Evolutionary conservation across 2,797 vertebrate species (phyloP).

Genomic region (Hybognathus amarus): DNA sequence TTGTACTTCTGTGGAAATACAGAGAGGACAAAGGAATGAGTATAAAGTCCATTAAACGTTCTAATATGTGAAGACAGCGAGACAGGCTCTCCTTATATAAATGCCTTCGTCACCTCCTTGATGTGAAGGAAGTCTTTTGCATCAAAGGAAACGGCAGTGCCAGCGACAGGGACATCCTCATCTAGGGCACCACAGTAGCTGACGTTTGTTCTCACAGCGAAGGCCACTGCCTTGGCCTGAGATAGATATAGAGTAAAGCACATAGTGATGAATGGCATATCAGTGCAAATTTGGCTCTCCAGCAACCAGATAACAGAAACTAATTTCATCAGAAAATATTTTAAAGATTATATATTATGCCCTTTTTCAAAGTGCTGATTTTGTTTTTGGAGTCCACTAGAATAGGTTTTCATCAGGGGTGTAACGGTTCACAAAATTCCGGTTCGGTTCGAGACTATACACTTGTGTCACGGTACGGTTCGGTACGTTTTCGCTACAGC

Average conservation of each 20-base stretch:
- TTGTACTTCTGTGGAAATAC: slow-evolving; percentile 83
- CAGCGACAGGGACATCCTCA: slow-evolving; percentile 93
- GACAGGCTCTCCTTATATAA: slow-evolving; percentile 5
- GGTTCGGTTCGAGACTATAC: no score
- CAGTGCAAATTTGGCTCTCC: not conserved
- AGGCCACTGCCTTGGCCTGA: slow-evolving; percentile 94
- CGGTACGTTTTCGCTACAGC: no score
- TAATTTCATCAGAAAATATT: not conserved
- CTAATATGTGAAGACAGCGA: not conserved
- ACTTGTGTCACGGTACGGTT: no score
- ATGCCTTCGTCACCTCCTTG: slow-evolving; percentile 88
- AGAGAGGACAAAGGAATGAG: not conserved
- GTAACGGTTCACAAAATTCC: no score
- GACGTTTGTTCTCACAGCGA: slow-evolving; percentile 96
- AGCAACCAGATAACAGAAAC: slow-evolving; percentile 1
- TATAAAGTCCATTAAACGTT: not conserved
- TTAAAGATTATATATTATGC: not conserved
- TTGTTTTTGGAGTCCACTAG: not conserved
- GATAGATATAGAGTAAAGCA: slow-evolving; percentile 8
- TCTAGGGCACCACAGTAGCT: slow-evolving; percentile 96
- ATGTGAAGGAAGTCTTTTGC: slow-evolving; percentile 99
- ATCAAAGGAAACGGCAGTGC: slow-evolving; percentile 95
- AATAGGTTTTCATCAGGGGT: not conserved
- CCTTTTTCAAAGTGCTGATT: not conserved
- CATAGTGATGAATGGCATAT: not conserved